Conservation (phyloP, 1,140 invertebrate species). For the Bombus confusus region DNA sequence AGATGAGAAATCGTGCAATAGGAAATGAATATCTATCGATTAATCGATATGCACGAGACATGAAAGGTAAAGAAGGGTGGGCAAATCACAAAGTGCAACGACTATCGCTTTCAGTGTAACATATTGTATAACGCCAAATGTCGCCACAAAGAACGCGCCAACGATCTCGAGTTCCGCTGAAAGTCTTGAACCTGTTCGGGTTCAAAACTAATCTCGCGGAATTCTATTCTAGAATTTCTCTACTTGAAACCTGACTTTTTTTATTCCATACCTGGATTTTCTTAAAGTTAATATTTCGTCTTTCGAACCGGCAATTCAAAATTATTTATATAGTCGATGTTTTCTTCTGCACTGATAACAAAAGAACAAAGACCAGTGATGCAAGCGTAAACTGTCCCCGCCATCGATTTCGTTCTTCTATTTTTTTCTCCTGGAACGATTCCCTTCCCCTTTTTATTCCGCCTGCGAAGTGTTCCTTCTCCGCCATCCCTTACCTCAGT, state of each 20-base stretch:
- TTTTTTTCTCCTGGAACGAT: conserved; percentile 22
- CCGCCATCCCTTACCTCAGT: not conserved
- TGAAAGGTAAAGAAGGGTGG: conserved; percentile 35
- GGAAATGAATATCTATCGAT: conserved; percentile 27
- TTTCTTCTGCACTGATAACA: not conserved
- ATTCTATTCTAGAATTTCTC: not conserved
- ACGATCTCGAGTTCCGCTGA: conserved; percentile 40
- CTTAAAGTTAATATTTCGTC: not conserved
- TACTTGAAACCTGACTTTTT: not conserved
- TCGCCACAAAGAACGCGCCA: conserved; percentile 51
- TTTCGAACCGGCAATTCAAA: not conserved
- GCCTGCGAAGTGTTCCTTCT: conserved; percentile 37
- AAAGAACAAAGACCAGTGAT: not conserved
- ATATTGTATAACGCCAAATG: conserved; percentile 76
- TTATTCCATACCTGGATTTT: not conserved
- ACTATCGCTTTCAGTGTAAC: conserved; percentile 81
- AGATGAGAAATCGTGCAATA: conserved; percentile 17
- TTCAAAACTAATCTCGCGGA: not conserved
- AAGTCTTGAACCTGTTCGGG: not conserved
- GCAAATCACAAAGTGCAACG: conserved; percentile 72
- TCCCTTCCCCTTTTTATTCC: conserved; percentile 19
- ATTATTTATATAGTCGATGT: conserved; percentile 1
- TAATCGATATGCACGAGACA: conserved; percentile 16
- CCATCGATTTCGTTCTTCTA: conserved; percentile 35
- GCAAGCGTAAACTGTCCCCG: conserved; percentile 39